Base-by-base conservation (phyloP, 2,888 invertebrate genomes). In the Caenorhabditis uteleia region DNA sequence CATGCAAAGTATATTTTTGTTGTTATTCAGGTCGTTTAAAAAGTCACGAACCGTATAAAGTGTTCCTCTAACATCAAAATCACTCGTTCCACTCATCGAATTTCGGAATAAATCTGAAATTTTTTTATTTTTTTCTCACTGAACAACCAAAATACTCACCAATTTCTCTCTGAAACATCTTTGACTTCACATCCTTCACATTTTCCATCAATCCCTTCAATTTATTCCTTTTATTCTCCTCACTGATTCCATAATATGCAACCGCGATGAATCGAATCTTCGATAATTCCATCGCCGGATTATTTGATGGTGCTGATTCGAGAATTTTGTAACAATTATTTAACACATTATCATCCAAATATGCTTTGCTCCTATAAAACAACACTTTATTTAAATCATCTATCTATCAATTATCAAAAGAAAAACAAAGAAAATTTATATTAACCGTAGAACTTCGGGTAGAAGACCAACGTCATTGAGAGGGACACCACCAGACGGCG, bases 371-470 rank as follows among this genome's bases (percentile, higher is more conserved):
- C 45, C 57, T 57, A 50, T 12, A 57, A 50, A 26, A n/a, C n/a
- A n/a, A n/a, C n/a, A n/a, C n/a, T n/a, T n/a, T n/a, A n/a, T n/a
- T n/a, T n/a, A n/a, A n/a, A n/a, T n/a, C n/a, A n/a, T n/a, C n/a
- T n/a, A n/a, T 29, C 7, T 29, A 29, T 14, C 31, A 14, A 10
- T n/a, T n/a, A n/a, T n/a, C n/a, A n/a, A n/a, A n/a, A 3, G 14
- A 34, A 16, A 43, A 27, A 12, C 43, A n/a, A n/a, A n/a, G n/a
- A n/a, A n/a, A n/a, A n/a, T 42, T 45, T 46, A 36, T 29, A 23
- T 14, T 44, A 60, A 60, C 61, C 62, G 56, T 56, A 62, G 43
- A 57, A 62, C 56, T 53, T 62, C 62, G 16, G 46, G 26, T 20
- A 59, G 27, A 31, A 53, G 18, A 16, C 31, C 14, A 29, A 29